Evolutionary conservation across 2,888 invertebrate genomes (phyloP), one percentile per base, ranked within the genome.

Genomic region (Desoria tigrina): DNA sequence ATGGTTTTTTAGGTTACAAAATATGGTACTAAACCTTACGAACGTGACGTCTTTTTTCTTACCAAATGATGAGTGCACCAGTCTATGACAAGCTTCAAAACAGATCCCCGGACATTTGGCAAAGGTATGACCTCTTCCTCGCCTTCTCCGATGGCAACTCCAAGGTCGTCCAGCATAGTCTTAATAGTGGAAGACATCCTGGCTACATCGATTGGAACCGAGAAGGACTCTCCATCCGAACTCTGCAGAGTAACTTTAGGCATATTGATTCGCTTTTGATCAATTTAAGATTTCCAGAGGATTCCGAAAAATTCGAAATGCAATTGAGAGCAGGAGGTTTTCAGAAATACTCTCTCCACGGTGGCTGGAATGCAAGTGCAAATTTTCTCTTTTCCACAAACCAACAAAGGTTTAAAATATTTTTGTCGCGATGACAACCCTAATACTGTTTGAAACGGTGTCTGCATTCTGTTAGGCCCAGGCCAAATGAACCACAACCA

Each of bases 31-130:
- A 57, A 21, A 16, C 16, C 16, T 53, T n/a, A n/a, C n/a, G n/a
- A n/a, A n/a, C n/a, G n/a, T n/a, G n/a, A n/a, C n/a, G n/a, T n/a
- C n/a, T n/a, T n/a, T n/a, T n/a, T n/a, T n/a, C 50, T 61, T 49
- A 98, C 90, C 81, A 93, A 93, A 80, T 94, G 94, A 77, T 91
- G 93, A 0, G 90, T 92, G 0, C 92, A 92, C 93, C 93, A 94
- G 74, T 93, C 91, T 71, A 94, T 88, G 26, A 83, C 95, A 18
- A 63, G 62, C 21, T 59, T 50, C n/a, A 75, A 58, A 39, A 75
- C 73, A 77, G 98, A 98, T 37, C 95, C 93, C 0, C 94, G 97
- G 0, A 99, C 98, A 80, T 98, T 99, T 0, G 96, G 97, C 61
- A 99, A 82, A 0, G 98, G 98, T 1, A 99, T 94, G 3, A 94